Percentiles rank a stretch among this genome's conserved stretches.
Evolutionary conservation across 2,888 invertebrate genomes (phyloP).

Genomic region (Eristalinus sepulchralis): DNA sequence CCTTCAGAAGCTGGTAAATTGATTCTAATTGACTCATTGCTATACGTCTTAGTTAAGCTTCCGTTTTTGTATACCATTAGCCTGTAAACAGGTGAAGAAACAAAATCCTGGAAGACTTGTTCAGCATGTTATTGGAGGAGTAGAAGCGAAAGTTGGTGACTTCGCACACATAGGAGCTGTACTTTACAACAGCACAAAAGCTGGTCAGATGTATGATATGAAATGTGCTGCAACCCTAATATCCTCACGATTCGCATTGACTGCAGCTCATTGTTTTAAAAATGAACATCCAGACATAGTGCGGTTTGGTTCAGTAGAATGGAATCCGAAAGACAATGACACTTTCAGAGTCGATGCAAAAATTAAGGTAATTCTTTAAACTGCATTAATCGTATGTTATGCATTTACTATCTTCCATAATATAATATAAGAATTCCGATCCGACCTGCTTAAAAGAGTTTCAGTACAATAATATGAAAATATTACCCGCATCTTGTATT

Average conservation of each 20-base stretch:
- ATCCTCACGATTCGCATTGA: constrained; percentile 47
- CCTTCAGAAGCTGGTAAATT: background rate
- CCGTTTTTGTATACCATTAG: background rate
- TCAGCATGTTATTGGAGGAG: constrained; percentile 49
- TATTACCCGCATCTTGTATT: no score
- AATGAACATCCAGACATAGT: constrained; percentile 50
- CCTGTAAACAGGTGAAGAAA: background rate
- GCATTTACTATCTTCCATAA: no score
- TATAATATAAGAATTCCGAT: no score
- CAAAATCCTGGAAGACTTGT: background rate
- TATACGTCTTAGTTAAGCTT: background rate
- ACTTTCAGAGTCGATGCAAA: constrained; percentile 9
- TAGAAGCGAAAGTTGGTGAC: constrained; percentile 39
- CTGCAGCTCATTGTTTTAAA: constrained; percentile 70
- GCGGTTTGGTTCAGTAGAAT: constrained; percentile 42
- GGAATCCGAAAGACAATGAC: background rate
- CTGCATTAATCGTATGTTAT: no score
- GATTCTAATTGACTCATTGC: background rate
- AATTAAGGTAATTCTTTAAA: constrained; percentile 23
- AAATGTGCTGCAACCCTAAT: constrained; percentile 61
- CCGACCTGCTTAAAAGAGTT: no score
- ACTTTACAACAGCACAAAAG: constrained; percentile 5
- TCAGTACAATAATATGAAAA: no score
- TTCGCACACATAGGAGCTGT: constrained; percentile 62
- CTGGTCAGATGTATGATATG: background rate